Base-by-base conservation (phyloP, 2,113 vertebrate genomes). In the Dolichotis patagonum region DNA sequence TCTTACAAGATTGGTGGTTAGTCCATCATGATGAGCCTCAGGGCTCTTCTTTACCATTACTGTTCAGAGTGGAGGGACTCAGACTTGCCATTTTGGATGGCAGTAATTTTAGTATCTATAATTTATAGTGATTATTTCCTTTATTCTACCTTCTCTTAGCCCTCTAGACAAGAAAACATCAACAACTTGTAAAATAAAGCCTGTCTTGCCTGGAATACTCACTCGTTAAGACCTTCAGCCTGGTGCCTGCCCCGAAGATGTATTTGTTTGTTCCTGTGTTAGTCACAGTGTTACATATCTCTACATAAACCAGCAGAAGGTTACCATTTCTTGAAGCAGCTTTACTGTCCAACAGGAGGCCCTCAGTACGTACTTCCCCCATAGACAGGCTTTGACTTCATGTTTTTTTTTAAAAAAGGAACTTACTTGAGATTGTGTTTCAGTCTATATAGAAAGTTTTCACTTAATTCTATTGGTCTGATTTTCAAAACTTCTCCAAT, bases 231-330 rank as follows among this genome's bases (percentile, higher is more conserved):
- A 98, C 96, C 19, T 95, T 90, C 38, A 98, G 60, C 26, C 38
- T 94, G n/a, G 97, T 97, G 58, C 98, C 97, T n/a, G 92, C 26
- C 82, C 97, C 97, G 73, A 98, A 98, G 88, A 56, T 1, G 2
- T 91, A 97, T 35, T 89, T 97, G 92, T 83, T 63, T 88, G 0
- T 43, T 95, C 83, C 96, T 69, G 78, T 54, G n/a, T 32, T 81
- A 83, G 52, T 69, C 98, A 98, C 96, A 96, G 90, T 96, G 94
- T 69, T 96, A 63, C 0, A 0, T 52, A 80, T 75, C 95, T 97
- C 65, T 98, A 97, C 96, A 78, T 52, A 98, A 97, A 97, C 97
- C 43, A 7, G 7, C 0, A 0, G 5, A 22, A 67, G 26, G 49
- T 52, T 58, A 67, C 69, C 49, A 54, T 77, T 88, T 52, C 46